phyloP scores from a whole-genome alignment of 2,797 vertebrate genomes.

The Propithecus deckenii region DNA sequence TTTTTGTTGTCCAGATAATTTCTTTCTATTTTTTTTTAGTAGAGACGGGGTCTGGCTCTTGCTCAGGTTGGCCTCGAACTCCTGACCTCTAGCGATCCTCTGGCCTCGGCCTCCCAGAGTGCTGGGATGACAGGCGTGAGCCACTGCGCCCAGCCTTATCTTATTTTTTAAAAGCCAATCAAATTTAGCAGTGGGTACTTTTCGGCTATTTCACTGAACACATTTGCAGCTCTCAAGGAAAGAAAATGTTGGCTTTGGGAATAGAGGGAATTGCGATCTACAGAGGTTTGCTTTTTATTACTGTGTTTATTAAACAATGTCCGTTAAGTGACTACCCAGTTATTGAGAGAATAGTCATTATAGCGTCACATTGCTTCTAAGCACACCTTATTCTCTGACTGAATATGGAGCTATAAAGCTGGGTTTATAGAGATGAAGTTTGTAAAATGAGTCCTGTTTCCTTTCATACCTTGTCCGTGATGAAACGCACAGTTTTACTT shows the following conservation, averaged over 20 bases:
- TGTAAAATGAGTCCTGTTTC: not conserved
- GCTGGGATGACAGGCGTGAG: too few relatives aligned
- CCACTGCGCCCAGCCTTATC: too few relatives aligned
- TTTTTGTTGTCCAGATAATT: too few relatives aligned
- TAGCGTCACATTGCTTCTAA: not conserved
- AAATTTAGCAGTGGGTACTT: not conserved
- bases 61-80: too few relatives aligned
- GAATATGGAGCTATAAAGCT: not conserved
- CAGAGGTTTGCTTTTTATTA: not conserved
- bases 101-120: too few relatives aligned
- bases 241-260: not conserved
- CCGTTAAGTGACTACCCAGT: not conserved
- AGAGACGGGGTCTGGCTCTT: too few relatives aligned
- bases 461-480: not conserved
- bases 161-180: too few relatives aligned
- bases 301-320: not conserved
- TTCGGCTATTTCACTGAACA: not conserved
- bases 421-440: not conserved
- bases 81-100: too few relatives aligned
- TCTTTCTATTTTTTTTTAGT: too few relatives aligned
- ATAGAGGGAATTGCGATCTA: not conserved
- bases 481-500: not conserved
- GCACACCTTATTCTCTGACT: not conserved
- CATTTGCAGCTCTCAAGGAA: not conserved
- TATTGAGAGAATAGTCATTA: slow-evolving; percentile 13